Evolutionary conservation across 2,113 vertebrate species (phyloP), one percentile per base, ranked within the genome.

Genomic region (Oxyruncus cristatus): DNA sequence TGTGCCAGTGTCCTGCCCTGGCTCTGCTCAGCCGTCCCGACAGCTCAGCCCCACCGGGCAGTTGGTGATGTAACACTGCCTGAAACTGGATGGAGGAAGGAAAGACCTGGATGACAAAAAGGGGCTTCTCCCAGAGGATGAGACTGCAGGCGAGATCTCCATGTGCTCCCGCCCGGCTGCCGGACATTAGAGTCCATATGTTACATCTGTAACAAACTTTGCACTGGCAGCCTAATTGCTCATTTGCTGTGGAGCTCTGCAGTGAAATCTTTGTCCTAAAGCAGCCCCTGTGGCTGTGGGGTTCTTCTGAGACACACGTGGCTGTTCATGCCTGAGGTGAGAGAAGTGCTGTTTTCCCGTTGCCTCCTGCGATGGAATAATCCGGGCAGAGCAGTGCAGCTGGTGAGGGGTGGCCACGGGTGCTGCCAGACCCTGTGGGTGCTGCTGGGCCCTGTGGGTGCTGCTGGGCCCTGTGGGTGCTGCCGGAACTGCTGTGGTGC

Each of bases 11-110:
- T 42, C 27, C 32, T 56, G 37, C 24, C 59, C 50, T 5, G 16
- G 13, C 10, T 58, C 37, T 4, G 1, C 63, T 71, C 5, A 0
- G 87, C 0, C 0, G 53, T 42, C 50, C 76, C 1, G 1, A 22
- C 53, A 47, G 46, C 21, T 0, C 37, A 39, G 28, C 56, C 21
- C 44, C 85, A 2, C 28, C 1, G 0, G 71, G 61, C n/a, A 79
- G 56, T 62, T 61, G 85, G 22, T n/a, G 44, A 20, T 15, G 21
- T 71, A 39, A 55, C 52, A 15, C 47, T 42, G 23, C 41, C 55
- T 42, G 42, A 56, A 59, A 66, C 4, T 5, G 28, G 42, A 14
- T 6, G 58, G 58, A 42, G 55, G 65, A 83, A 71, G 23, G 24
- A 52, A 9, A 18, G 18, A 30, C 22, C 50, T 44, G 70, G 67